Base-by-base conservation (phyloP, 1,140 invertebrate species). In the Chironomus striatipennis region DNA sequence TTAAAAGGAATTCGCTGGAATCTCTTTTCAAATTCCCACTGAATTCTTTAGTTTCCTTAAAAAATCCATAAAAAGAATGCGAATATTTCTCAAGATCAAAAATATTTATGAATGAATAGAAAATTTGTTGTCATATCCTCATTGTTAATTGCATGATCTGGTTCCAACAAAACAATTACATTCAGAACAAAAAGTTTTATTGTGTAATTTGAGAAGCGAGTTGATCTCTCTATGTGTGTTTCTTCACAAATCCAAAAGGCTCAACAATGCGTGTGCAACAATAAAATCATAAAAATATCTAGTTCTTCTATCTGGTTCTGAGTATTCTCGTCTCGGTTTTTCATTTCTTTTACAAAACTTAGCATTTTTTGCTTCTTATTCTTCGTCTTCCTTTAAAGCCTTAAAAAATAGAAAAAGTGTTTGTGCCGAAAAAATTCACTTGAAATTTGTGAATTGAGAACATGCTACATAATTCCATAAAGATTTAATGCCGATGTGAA, bases 271-370 rank as follows among this genome's bases (percentile, higher is more conserved):
- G 9, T 18, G 18, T 17, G 17, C 18, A 70, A 70, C 65, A 70
- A 70, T 70, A 70, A 18, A 70, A 18, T 70, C 65, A 70, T 70
- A 70, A 70, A 70, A 70, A 70, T 70, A 70, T 70, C 18, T 70
- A 18, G n/a, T 18, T 18, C 65, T 21, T 70, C 17, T 18, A 21
- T n/a, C 15, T 67, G 18, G 2, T 67, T 67, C 64, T 17, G 18
- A 70, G 65, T 70, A 70, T 70, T 70, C 20, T 70, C 10, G 9
- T 5, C 65, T 57, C 47, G 15, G n/a, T 1, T 57, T 57, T 7
- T 57, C n/a, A 12, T 57, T 57, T 7, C n/a, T 57, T 57, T 70
- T 70, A 17, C 47, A 57, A 57, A 57, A 57, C 12, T n/a, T 8
- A 47, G 8, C 43, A 12, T n/a, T n/a, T n/a, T n/a, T 57, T n/a